Percentiles rank a stretch among this genome's conserved stretches.
phyloP scores from a whole-genome alignment of 2,797 vertebrate species.

The Yasuhikotakia modesta region DNA sequence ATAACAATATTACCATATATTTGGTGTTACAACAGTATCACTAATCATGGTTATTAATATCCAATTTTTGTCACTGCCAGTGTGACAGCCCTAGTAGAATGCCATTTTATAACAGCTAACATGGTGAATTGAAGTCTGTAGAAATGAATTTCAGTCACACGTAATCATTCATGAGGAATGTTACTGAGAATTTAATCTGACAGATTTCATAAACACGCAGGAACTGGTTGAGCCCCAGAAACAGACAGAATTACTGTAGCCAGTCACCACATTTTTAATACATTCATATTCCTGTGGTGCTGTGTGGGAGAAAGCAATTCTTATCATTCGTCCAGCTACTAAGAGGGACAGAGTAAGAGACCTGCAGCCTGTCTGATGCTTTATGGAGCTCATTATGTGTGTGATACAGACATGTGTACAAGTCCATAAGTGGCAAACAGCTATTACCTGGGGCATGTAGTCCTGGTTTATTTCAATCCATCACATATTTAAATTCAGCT shows the following conservation, averaged over 20 bases:
- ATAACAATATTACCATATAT: too few species aligned
- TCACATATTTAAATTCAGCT: not conserved
- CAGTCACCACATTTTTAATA: constrained; percentile 85
- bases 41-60: too few species aligned
- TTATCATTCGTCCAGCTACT: constrained; percentile 98
- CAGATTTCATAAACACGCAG: constrained; percentile 60
- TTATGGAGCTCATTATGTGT: constrained; percentile 99
- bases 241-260: constrained; percentile 75
- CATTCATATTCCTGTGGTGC: constrained; percentile 89
- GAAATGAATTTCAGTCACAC: constrained; percentile 17
- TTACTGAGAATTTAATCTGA: constrained; percentile 64
- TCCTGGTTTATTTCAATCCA: not conserved
- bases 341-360: constrained; percentile 90
- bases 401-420: constrained; percentile 86
- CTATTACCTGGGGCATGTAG: constrained; percentile 57
- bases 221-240: constrained; percentile 64
- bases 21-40: too few species aligned
- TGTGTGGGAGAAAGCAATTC: constrained; percentile 94
- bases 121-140: constrained; percentile 10
- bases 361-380: constrained; percentile 91
- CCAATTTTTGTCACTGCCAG: too few species aligned
- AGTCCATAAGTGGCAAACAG: constrained; percentile 74
- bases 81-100: too few species aligned
- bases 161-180: constrained; percentile 54
- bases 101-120: too few species aligned